A percentile compares a stretch with the other conserved stretches of the same genome.
Evolutionary conservation across 2,113 vertebrate species (phyloP).

Genomic region (Cichladusa arquata): DNA sequence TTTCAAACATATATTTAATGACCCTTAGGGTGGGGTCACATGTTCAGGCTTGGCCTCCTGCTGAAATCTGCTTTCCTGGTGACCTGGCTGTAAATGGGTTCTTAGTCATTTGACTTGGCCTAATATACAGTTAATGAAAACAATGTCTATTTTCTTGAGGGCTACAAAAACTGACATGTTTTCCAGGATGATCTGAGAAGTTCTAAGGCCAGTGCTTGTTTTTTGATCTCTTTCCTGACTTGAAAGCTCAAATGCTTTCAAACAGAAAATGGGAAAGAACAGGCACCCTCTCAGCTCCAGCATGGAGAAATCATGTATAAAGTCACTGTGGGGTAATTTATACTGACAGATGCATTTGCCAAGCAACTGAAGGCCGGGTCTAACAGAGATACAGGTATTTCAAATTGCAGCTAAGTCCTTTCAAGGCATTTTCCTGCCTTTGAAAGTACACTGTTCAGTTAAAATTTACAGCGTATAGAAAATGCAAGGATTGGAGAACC

Average conservation of each 20-base stretch:
- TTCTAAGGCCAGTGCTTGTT: neutral
- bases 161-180: neutral
- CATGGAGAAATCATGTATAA: neutral
- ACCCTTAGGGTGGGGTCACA: neutral
- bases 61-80: conserved; percentile 6
- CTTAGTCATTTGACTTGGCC: neutral
- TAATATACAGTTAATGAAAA: neutral
- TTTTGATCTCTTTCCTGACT: neutral
- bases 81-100: neutral
- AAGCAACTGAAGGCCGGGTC: neutral
- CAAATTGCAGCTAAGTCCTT: neutral
- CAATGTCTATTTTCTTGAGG: neutral
- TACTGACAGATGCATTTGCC: neutral
- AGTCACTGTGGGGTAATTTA: neutral
- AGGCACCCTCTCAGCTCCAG: neutral
- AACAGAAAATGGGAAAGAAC: neutral
- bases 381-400: neutral
- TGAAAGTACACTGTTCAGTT: neutral
- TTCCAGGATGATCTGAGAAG: neutral
- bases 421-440: neutral
- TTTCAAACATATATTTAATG: neutral
- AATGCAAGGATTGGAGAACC: neutral
- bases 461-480: neutral
- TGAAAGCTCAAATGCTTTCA: neutral
- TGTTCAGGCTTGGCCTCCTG: neutral